A percentile compares a stretch with the other conserved stretches of the same genome.
phyloP scores from a whole-genome alignment of 2,113 vertebrate genomes.

The Petromus typicus region DNA sequence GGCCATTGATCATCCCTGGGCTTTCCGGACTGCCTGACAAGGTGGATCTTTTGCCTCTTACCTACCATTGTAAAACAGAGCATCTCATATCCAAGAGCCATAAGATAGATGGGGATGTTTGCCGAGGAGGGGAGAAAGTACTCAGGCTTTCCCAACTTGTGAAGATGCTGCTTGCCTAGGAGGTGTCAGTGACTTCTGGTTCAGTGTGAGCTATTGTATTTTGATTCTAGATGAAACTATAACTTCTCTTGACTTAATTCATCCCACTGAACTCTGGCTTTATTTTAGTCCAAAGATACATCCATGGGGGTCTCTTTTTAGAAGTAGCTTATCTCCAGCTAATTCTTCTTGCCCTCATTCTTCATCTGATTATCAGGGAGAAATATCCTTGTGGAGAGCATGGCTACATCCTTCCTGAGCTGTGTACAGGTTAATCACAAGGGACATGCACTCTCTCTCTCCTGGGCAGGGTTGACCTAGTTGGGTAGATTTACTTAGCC shows the following conservation, averaged over 20 bases:
- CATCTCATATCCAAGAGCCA: background rate
- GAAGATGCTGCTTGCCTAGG: background rate
- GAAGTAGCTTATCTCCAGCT: background rate
- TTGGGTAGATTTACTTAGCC: constrained; percentile 43
- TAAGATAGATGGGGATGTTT: background rate
- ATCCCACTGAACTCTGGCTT: background rate
- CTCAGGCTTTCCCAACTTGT: background rate
- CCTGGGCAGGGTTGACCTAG: constrained; percentile 7
- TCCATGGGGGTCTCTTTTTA: background rate
- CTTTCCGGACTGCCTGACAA: background rate
- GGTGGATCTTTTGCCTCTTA: background rate
- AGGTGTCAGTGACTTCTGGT: background rate
- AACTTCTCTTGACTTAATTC: background rate
- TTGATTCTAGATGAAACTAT: background rate
- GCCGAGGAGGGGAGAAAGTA: background rate
- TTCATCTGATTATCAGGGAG: background rate
- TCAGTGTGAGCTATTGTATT: background rate
- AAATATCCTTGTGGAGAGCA: background rate
- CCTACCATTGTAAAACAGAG: constrained; percentile 65
- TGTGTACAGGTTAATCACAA: background rate
- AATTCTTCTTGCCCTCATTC: background rate
- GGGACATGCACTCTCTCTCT: background rate
- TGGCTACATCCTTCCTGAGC: background rate
- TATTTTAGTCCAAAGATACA: background rate
- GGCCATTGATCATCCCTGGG: background rate